phyloP scores from a whole-genome alignment of 2,797 vertebrate species.

The Channallabes apus region DNA sequence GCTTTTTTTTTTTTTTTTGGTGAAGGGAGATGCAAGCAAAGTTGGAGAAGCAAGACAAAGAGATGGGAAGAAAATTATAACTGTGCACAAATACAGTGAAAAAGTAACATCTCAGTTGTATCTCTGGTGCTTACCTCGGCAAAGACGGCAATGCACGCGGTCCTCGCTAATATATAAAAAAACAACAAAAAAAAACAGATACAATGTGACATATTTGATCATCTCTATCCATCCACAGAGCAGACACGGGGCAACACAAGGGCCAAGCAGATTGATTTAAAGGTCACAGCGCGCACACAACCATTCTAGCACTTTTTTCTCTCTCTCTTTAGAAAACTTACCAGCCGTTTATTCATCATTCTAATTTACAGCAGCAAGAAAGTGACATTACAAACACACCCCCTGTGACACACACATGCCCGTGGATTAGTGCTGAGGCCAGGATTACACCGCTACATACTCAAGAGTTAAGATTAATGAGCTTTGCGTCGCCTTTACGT shows the following conservation, averaged over 20 bases:
- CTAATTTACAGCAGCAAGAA: slow-evolving; percentile 44
- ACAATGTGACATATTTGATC: not conserved
- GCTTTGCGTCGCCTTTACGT: slow-evolving; percentile 29
- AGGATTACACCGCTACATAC: slow-evolving; percentile 65
- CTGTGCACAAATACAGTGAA: not conserved
- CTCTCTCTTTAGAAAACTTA: slow-evolving; percentile 63
- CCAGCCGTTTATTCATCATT: slow-evolving; percentile 80
- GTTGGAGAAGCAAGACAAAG: slow-evolving; percentile 45
- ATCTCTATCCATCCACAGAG: not conserved
- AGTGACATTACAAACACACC: slow-evolving; percentile 32
- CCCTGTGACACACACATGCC: slow-evolving; percentile 15
- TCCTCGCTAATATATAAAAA: slow-evolving; percentile 69
- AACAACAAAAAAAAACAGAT: not conserved
- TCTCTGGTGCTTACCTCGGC: slow-evolving; percentile 78
- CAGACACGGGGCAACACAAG: not conserved
- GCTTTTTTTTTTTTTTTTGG: slow-evolving; percentile 62
- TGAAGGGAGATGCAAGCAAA: slow-evolving; percentile 37
- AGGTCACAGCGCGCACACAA: not conserved
- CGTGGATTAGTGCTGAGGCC: slow-evolving; percentile 63
- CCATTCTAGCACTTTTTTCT: not conserved
- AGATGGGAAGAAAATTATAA: not conserved
- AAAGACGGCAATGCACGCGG: slow-evolving; percentile 85
- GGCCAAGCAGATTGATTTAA: not conserved
- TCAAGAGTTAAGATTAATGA: slow-evolving; percentile 53
- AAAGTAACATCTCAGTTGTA: not conserved